phyloP scores from a whole-genome alignment of 2,113 vertebrate genomes.

The Apeltes quadracus region DNA sequence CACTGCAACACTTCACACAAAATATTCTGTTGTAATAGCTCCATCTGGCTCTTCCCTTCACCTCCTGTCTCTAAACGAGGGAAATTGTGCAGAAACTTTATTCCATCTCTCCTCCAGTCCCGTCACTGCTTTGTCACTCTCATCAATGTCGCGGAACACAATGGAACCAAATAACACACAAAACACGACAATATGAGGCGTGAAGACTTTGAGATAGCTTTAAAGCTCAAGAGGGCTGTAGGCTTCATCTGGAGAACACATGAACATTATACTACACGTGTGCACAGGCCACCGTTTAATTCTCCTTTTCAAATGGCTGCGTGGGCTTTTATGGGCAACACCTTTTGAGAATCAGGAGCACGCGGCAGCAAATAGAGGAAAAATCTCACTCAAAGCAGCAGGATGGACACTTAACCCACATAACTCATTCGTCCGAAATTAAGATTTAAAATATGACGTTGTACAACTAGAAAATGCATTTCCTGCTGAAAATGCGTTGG shows the following conservation, averaged over 20 bases:
- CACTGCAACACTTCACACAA: conserved; percentile 16
- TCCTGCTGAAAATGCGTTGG: no score
- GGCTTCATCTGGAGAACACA: conserved; percentile 20
- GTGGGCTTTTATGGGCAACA: background rate
- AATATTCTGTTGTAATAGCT: background rate
- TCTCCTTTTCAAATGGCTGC: background rate
- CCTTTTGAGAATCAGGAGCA: background rate
- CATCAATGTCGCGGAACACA: conserved; percentile 51
- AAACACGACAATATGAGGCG: conserved; percentile 37
- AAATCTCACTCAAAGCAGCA: background rate
- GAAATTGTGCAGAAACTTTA: conserved; percentile 78
- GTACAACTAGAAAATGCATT: no score
- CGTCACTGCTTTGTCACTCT: conserved; percentile 54
- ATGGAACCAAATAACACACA: conserved; percentile 45
- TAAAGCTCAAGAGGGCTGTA: conserved; percentile 19
- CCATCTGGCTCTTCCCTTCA: background rate
- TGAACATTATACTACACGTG: conserved; percentile 14
- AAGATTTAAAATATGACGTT: no score
- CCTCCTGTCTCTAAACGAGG: conserved; percentile 53
- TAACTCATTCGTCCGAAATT: no score
- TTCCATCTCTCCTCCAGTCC: conserved; percentile 56
- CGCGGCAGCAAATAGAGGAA: background rate
- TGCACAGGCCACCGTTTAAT: conserved; percentile 13
- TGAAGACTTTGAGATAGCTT: conserved; percentile 32
- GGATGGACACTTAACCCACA: background rate